These are phyloP conservation scores for Apodemia zela DNA, from an alignment of 2,888 invertebrate genomes.

Conservation along the genomic window DNA sequence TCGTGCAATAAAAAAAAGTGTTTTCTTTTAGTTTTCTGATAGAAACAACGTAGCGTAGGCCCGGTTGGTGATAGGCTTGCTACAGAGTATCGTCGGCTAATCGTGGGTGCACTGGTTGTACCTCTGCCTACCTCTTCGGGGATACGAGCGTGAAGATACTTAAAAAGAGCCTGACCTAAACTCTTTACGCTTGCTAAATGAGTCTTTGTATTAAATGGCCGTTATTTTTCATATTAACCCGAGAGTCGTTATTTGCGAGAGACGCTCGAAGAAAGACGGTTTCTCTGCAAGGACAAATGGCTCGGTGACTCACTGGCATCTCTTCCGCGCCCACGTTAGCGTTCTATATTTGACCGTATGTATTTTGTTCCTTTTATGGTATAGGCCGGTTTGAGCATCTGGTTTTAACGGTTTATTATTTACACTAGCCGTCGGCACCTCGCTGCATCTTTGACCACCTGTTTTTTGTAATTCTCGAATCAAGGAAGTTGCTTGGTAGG, in stretches of 20 bases:
- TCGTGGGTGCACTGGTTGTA: no score
- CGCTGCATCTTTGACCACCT: constrained; percentile 8
- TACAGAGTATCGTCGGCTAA: no score
- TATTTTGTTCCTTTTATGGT: constrained; percentile 36
- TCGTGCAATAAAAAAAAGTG: no score
- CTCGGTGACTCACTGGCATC: constrained; percentile 50
- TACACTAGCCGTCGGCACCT: not conserved
- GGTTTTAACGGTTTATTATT: constrained; percentile 19
- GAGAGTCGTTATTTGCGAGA: not conserved
- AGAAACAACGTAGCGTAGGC: no score
- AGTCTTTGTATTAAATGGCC: not conserved
- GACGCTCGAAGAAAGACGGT: constrained; percentile 29
- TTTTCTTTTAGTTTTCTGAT: no score
- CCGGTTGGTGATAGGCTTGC: no score
- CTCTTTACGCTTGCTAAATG: not conserved
- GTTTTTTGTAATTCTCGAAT: constrained; percentile 6
- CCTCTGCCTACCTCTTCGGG: no score
- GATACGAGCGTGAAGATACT: no score
- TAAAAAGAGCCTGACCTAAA: not conserved
- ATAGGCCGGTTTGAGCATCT: constrained; percentile 28
- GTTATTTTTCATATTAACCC: not conserved
- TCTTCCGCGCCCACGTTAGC: constrained; percentile 34
- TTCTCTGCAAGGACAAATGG: constrained; percentile 47
- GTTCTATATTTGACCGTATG: constrained; percentile 42
- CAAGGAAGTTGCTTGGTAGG: not conserved